Percentiles rank a stretch among this genome's conserved stretches.
phyloP scores from a whole-genome alignment of 2,888 invertebrate genomes.

The Scaptomyza polygonia region DNA sequence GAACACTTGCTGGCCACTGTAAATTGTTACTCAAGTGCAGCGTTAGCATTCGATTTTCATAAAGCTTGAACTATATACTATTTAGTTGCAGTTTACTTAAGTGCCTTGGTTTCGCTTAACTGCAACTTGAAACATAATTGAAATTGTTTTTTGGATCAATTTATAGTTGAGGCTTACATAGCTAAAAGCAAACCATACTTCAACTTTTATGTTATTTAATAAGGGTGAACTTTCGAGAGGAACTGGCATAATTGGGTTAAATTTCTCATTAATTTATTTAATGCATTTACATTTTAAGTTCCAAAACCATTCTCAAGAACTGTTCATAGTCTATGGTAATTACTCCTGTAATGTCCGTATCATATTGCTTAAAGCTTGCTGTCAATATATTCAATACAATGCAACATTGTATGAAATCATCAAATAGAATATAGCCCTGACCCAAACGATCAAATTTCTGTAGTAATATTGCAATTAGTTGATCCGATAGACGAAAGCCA shows the following conservation, averaged over 20 bases:
- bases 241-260: no score
- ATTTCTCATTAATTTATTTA: no score
- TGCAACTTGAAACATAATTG: not conserved
- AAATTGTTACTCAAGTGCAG: slow-evolving; percentile 41
- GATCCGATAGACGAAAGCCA: slow-evolving; percentile 94
- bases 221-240: no score
- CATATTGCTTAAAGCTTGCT: slow-evolving; percentile 93
- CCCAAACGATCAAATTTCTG: slow-evolving; percentile 97
- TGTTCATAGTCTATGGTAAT: slow-evolving; percentile 98
- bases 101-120: not conserved
- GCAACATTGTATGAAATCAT: slow-evolving; percentile 99
- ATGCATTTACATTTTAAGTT: slow-evolving; percentile 87
- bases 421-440: slow-evolving; percentile 96
- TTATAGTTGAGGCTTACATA: not conserved
- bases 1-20: slow-evolving; percentile 49
- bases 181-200: not conserved
- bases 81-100: slow-evolving; percentile 2
- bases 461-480: slow-evolving; percentile 91
- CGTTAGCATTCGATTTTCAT: slow-evolving; percentile 16
- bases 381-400: slow-evolving; percentile 95
- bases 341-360: slow-evolving; percentile 97
- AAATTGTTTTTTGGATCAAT: not conserved
- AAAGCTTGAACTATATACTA: not conserved
- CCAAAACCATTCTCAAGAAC: slow-evolving; percentile 96
- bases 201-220: no score